phyloP scores from a whole-genome alignment of 2,113 vertebrate genomes.

The Diadophis punctatus region DNA sequence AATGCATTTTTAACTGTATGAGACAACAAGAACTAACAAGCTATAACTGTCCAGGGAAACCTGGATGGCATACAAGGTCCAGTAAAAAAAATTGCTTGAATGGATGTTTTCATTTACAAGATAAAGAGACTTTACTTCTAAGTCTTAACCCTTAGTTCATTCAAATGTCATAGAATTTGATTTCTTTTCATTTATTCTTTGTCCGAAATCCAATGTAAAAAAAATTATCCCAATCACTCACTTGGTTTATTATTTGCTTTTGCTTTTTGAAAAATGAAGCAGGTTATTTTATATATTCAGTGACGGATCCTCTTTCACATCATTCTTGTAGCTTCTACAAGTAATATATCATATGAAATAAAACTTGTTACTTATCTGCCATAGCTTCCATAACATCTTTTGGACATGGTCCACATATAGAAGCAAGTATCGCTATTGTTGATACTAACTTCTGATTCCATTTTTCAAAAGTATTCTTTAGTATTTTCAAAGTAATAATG shows the following conservation, averaged over 20 bases:
- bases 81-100: background rate
- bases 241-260: background rate
- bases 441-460: background rate
- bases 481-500: background rate
- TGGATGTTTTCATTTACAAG: background rate
- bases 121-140: background rate
- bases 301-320: background rate
- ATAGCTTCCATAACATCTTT: background rate
- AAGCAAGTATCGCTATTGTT: background rate
- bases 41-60: background rate
- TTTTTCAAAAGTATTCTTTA: background rate
- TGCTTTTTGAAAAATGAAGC: background rate
- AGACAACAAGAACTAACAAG: background rate
- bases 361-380: background rate
- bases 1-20: background rate
- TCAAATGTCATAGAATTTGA: background rate
- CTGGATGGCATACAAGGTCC: background rate
- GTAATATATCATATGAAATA: background rate
- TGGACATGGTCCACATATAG: background rate
- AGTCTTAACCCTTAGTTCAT: background rate
- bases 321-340: background rate
- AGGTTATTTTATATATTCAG: background rate
- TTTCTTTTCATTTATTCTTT: background rate
- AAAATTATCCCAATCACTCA: background rate
- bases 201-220: background rate